phyloP scores from a whole-genome alignment of 2,888 invertebrate genomes.

The Polia nebulosa region DNA sequence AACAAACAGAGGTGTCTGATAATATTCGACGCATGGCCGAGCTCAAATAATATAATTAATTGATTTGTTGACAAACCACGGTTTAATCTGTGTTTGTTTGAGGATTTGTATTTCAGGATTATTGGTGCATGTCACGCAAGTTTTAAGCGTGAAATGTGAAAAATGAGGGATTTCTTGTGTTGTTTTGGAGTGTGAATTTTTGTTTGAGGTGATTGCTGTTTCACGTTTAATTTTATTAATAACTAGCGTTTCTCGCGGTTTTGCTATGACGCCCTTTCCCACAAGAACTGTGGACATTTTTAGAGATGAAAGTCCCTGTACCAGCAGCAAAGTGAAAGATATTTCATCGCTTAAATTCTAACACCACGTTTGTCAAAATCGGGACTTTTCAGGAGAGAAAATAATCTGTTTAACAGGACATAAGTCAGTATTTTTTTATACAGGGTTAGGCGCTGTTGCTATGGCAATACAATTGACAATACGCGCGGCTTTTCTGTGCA shows the following conservation, averaged over 20 bases:
- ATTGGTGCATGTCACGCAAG: constrained; percentile 23
- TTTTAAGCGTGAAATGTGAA: constrained; percentile 29
- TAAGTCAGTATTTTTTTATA: too few relatives aligned
- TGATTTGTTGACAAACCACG: constrained; percentile 61
- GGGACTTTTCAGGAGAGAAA: too few relatives aligned
- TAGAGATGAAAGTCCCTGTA: too few relatives aligned
- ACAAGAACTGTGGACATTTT: too few relatives aligned
- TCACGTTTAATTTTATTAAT: not conserved
- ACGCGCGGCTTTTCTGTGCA: too few relatives aligned
- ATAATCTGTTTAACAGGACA: too few relatives aligned
- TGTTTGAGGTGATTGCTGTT: not conserved
- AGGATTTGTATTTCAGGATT: constrained; percentile 18
- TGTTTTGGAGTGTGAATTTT: not conserved
- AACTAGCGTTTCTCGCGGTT: not conserved
- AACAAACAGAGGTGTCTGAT: constrained; percentile 79
- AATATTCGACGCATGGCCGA: constrained; percentile 64
- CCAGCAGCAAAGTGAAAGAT: too few relatives aligned
- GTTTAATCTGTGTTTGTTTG: constrained; percentile 49
- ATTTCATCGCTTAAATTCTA: too few relatives aligned
- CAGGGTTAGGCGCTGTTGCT: too few relatives aligned
- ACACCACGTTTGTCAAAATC: too few relatives aligned
- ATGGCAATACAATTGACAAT: too few relatives aligned
- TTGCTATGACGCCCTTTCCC: not conserved
- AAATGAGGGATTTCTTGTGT: constrained; percentile 3
- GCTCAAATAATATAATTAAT: constrained; percentile 56